These are phyloP conservation scores for Oegoconia quadripuncta DNA, from an alignment of 2,888 invertebrate genomes.

Conservation along the genomic window DNA sequence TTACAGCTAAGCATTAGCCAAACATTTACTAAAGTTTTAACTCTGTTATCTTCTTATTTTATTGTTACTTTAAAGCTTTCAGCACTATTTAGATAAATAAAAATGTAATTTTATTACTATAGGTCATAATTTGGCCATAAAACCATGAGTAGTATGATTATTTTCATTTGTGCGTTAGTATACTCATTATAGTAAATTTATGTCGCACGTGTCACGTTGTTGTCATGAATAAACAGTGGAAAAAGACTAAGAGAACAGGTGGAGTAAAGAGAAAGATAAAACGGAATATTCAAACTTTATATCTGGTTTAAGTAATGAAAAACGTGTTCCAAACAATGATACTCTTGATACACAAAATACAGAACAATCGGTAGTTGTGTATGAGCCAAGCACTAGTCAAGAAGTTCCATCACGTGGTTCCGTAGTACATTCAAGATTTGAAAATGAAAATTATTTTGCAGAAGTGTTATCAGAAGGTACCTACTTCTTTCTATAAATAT, in stretches of 20 bases:
- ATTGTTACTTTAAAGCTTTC: conserved; percentile 7
- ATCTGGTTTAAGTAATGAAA: no score
- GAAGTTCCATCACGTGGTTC: conserved; percentile 2
- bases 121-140: conserved; percentile 3
- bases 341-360: no score
- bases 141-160: no score
- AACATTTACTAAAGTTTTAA: conserved; percentile 6
- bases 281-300: conserved; percentile 5
- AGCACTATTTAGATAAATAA: conserved; percentile 5
- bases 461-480: no score
- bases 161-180: no score
- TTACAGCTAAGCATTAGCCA: conserved; percentile 5
- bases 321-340: no score
- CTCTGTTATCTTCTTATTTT: conserved; percentile 5
- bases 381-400: not conserved
- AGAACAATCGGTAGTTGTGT: conserved; percentile 1
- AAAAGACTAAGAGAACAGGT: no score
- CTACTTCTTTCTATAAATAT: not conserved
- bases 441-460: no score
- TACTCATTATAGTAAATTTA: no score
- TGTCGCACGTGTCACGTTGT: not conserved
- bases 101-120: conserved; percentile 4
- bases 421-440: no score
- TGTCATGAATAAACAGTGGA: no score
- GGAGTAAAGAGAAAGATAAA: no score